Evolutionary conservation across 2,888 invertebrate species (phyloP), one percentile per base, ranked within the genome.

Genomic region (Eulithis prunata): DNA sequence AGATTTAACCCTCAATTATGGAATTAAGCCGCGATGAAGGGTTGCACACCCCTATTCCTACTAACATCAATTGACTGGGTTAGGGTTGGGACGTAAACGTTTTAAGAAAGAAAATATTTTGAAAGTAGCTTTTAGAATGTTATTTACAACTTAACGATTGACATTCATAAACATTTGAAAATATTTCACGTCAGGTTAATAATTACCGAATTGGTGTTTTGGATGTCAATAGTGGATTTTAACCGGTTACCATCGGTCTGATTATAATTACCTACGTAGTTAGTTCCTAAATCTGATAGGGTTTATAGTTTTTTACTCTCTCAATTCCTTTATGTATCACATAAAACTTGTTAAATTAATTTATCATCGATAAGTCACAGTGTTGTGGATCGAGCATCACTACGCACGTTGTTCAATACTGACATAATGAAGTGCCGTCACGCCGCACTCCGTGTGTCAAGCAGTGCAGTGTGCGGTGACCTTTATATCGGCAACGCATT

Each of bases 1-100:
- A 84, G 91, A 88, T 89, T 91, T 91, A 90, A 89, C 91, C 91
- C 91, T 91, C 92, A 92, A 92, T 92, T 91, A 92, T 91, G 84
- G 88, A 89, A 91, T 92, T 91, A 92, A 89, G 87, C 85, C 77
- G 80, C 79, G 84, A 71, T 87, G 89, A 91, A 91, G 91, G 91
- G 91, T 90, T 90, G 81, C 72, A 79, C 72, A 73, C 81, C 88
- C 87, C 86, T 80, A 83, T 75, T 1, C 21, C 21, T 21, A 74
- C 83, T 73, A 83, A 80, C 75, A 81, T 74, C 80, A 78, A 85
- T 84, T 82, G 80, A 81, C 72, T 72, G 64, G 59, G 62, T 70
- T 76, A 82, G 79, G 69, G 81, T 62, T 72, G 80, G 8, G 52
- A 55, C 14, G 12, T 8, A 21, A 21, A 13, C 8, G 41, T 21